A percentile compares a stretch with the other conserved stretches of the same genome.
Conservation (phyloP, 2,888 invertebrate species). For the Ophion ellenae region DNA sequence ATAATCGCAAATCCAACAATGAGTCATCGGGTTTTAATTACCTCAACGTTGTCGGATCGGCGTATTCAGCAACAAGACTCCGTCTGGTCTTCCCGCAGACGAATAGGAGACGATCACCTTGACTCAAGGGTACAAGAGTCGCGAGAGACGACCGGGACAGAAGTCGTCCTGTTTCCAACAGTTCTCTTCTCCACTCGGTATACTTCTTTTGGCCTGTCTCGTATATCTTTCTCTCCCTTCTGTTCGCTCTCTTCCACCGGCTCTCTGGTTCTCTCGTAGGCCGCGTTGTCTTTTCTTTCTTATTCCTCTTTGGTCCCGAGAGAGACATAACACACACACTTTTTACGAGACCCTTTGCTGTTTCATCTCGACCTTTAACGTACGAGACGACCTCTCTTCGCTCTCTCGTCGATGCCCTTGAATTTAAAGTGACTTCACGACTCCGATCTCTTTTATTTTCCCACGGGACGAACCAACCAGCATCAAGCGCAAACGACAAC, state of each 20-base stretch:
- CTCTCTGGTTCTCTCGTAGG: constrained; percentile 6
- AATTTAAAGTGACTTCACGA: constrained; percentile 70
- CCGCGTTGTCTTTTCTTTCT: neutral
- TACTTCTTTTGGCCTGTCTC: constrained; percentile 63
- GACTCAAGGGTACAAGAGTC: constrained; percentile 62
- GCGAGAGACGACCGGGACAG: constrained; percentile 44
- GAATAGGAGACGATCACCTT: constrained; percentile 69
- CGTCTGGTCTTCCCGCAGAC: constrained; percentile 60
- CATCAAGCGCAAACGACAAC: constrained; percentile 22
- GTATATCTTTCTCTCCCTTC: constrained; percentile 55
- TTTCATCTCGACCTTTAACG: constrained; percentile 66
- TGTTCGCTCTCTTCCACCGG: constrained; percentile 18
- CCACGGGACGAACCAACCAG: neutral
- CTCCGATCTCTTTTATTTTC: constrained; percentile 73
- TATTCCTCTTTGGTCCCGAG: constrained; percentile 19
- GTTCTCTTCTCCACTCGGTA: constrained; percentile 52
- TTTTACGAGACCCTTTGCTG: constrained; percentile 55
- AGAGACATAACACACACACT: constrained; percentile 31
- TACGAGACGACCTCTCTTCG: constrained; percentile 69
- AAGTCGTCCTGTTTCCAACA: constrained; percentile 50
- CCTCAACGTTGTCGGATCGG: constrained; percentile 28
- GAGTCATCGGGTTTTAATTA: constrained; percentile 8
- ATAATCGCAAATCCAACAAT: neutral
- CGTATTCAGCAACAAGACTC: constrained; percentile 23
- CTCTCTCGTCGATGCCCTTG: constrained; percentile 75